Conservation (phyloP, 2,888 invertebrate species). For the Epirrhoe alternata region DNA sequence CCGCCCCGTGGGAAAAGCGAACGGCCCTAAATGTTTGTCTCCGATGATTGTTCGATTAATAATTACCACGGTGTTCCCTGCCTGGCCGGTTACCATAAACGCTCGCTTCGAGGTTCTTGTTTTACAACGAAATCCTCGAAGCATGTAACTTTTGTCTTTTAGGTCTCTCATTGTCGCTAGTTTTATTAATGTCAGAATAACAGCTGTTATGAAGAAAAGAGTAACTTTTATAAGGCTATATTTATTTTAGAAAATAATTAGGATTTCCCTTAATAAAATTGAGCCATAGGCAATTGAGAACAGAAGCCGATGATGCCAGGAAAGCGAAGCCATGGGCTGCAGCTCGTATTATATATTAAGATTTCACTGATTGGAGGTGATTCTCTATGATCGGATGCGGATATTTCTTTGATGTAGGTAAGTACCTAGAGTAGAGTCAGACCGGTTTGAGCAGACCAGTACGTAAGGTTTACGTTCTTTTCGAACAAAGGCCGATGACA, state of each 20-base stretch:
- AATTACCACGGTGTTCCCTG: constrained; percentile 33
- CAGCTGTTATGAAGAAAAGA: too few species aligned
- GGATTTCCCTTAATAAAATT: too few species aligned
- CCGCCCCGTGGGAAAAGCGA: constrained; percentile 78
- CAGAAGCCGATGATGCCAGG: too few species aligned
- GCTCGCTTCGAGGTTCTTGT: neutral
- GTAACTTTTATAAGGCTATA: too few species aligned
- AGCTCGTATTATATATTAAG: neutral
- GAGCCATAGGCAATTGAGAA: too few species aligned
- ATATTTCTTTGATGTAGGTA: constrained; percentile 37
- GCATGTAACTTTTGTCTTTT: neutral
- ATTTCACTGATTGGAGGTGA: neutral
- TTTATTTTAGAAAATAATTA: too few species aligned
- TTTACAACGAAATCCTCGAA: neutral
- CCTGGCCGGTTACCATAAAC: neutral
- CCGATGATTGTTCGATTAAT: constrained; percentile 68
- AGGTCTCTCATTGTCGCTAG: neutral
- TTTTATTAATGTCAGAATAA: too few species aligned
- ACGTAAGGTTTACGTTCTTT: constrained; percentile 28
- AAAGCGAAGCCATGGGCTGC: too few species aligned
- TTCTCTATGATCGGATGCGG: constrained; percentile 21
- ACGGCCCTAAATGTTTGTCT: constrained; percentile 69
- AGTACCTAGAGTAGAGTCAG: constrained; percentile 30
- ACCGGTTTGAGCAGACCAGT: constrained; percentile 34
- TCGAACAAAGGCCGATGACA: constrained; percentile 55